Percentiles rank a stretch among this genome's conserved stretches.
These are phyloP conservation scores for Bos taurus DNA, from an alignment of 2,113 vertebrate genomes.

Conservation along the genomic window ARS-UCD2.0 NC_037330.1:70902001-70902500, in stretches of 20 bases:
- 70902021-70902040: background rate
- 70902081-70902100: background rate
- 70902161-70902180: background rate
- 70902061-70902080: background rate
- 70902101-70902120: background rate
- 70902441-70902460: background rate
- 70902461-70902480: background rate
- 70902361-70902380: background rate
- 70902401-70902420: background rate
- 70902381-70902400: background rate
- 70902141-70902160: background rate
- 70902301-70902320: background rate
- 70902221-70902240: background rate
- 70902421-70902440: background rate
- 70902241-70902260: background rate
- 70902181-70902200: background rate
- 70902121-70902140: background rate
- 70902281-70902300: background rate
- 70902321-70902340: background rate
- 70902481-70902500: background rate
- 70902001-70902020: background rate
- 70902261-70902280: background rate
- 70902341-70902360: background rate
- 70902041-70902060: background rate
- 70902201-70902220: background rate